These are phyloP conservation scores for Labia minor DNA, from an alignment of 2,888 invertebrate species.

Conservation along the genomic window DNA sequence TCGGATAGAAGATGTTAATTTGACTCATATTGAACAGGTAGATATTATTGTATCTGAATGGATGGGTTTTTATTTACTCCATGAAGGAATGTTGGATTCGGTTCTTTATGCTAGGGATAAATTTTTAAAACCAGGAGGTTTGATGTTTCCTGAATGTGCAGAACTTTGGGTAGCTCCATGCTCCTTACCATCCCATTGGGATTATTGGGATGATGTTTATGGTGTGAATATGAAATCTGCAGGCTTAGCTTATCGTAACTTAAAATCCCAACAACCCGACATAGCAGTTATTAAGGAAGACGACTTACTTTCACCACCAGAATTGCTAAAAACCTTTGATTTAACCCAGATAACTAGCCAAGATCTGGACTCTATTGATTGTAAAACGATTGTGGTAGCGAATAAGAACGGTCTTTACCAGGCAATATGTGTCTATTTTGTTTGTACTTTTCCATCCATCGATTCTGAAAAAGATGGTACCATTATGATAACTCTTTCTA, in stretches of 20 bases:
- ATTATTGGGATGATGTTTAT: conserved; percentile 67
- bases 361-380: conserved; percentile 49
- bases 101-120: conserved; percentile 71
- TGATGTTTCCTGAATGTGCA: conserved; percentile 65
- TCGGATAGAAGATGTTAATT: conserved; percentile 61
- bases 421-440: conserved; percentile 67
- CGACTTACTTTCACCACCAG: conserved; percentile 53
- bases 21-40: conserved; percentile 56
- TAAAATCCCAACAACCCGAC: conserved; percentile 55
- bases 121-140: conserved; percentile 60
- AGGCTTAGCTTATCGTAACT: conserved; percentile 47
- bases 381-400: conserved; percentile 49
- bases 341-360: conserved; percentile 47
- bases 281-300: conserved; percentile 45
- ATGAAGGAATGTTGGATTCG: conserved; percentile 91
- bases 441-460: conserved; percentile 54
- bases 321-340: conserved; percentile 56
- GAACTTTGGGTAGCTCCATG: conserved; percentile 53
- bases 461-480: conserved; percentile 33
- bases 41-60: conserved; percentile 92
- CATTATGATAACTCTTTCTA: conserved; percentile 39
- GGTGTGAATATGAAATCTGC: conserved; percentile 65
- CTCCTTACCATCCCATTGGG: conserved; percentile 50
- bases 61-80: conserved; percentile 95
- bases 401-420: conserved; percentile 45